Evolutionary conservation across 2,888 invertebrate genomes (phyloP).

Genomic region (Pachydiplax longipennis): DNA sequence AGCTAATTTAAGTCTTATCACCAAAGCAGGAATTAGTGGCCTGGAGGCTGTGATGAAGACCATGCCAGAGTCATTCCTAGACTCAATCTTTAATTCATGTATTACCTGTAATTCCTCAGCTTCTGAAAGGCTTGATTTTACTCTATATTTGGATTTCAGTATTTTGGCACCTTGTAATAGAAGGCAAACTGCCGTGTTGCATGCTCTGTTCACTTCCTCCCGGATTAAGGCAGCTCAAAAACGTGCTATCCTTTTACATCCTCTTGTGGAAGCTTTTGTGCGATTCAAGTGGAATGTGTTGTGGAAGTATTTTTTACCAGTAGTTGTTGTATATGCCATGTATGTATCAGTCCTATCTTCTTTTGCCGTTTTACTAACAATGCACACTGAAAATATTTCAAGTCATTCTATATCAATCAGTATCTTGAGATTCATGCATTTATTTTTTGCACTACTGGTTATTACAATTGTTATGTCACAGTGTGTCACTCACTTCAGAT

Average conservation of each 20-base stretch:
- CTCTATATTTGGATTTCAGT: constrained; percentile 56
- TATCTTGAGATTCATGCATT: not conserved
- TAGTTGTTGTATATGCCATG: constrained; percentile 62
- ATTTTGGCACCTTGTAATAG: constrained; percentile 57
- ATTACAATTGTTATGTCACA: constrained; percentile 64
- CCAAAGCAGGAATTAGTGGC: constrained; percentile 57
- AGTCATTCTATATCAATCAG: not conserved
- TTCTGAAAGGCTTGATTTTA: not conserved
- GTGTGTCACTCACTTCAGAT: constrained; percentile 58
- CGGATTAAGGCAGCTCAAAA: not conserved
- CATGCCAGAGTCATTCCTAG: constrained; percentile 57
- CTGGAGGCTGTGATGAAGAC: constrained; percentile 58
- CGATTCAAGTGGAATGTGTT: constrained; percentile 67
- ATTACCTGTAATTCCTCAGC: constrained; percentile 54
- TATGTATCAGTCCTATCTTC: constrained; percentile 64
- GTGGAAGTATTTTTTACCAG: constrained; percentile 64
- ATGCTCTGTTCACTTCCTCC: constrained; percentile 60
- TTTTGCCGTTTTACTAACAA: constrained; percentile 55
- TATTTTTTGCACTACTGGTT: not conserved
- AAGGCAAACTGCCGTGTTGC: constrained; percentile 66
- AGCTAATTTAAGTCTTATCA: constrained; percentile 57
- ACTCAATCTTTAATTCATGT: constrained; percentile 56
- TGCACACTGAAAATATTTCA: constrained; percentile 46
- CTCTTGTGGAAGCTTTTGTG: constrained; percentile 66
- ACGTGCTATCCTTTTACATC: constrained; percentile 62